A percentile compares a stretch with the other conserved stretches of the same genome.
These are phyloP conservation scores for Caenorhabditis zanzibari DNA, from an alignment of 2,888 invertebrate genomes.

Conservation along the genomic window DNA sequence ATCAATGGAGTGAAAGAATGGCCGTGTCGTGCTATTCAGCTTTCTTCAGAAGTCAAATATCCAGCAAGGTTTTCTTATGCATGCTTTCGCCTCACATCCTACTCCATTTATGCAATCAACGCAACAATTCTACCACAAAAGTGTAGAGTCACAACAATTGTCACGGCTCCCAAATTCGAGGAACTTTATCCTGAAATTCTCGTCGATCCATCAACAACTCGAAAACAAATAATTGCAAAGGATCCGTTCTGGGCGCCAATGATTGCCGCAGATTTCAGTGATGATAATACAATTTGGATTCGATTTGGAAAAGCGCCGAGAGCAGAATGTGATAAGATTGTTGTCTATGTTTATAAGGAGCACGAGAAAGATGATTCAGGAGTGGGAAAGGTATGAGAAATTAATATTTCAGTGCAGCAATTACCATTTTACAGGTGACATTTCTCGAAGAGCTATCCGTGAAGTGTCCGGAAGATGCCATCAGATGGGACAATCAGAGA, in stretches of 20 bases:
- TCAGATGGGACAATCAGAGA: slow-evolving; percentile 34
- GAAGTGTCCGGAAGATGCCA: slow-evolving; percentile 20
- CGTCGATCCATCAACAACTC: slow-evolving; percentile 7
- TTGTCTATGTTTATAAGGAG: slow-evolving; percentile 41
- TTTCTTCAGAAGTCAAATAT: slow-evolving; percentile 1
- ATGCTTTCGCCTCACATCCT: slow-evolving; percentile 76
- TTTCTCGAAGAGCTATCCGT: slow-evolving; percentile 24
- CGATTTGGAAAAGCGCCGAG: slow-evolving; percentile 32
- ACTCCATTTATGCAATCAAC: slow-evolving; percentile 75
- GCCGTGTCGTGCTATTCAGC: slow-evolving; percentile 48
- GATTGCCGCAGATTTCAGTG: slow-evolving; percentile 71
- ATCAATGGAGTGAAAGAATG: slow-evolving; percentile 43
- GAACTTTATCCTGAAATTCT: slow-evolving; percentile 70
- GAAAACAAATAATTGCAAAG: neutral
- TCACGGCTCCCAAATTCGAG: slow-evolving; percentile 66
- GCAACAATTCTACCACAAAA: slow-evolving; percentile 73
- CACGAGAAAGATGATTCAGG: slow-evolving; percentile 5
- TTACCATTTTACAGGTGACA: neutral
- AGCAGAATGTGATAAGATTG: slow-evolving; percentile 44
- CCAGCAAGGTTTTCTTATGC: slow-evolving; percentile 72
- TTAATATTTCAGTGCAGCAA: neutral
- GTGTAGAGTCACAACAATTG: slow-evolving; percentile 66
- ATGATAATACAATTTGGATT: slow-evolving; percentile 68
- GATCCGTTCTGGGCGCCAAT: slow-evolving; percentile 76
- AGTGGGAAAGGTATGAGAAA: neutral